These are phyloP conservation scores for Xyrichtys novacula DNA, from an alignment of 2,797 vertebrate genomes.

Conservation along the genomic window DNA sequence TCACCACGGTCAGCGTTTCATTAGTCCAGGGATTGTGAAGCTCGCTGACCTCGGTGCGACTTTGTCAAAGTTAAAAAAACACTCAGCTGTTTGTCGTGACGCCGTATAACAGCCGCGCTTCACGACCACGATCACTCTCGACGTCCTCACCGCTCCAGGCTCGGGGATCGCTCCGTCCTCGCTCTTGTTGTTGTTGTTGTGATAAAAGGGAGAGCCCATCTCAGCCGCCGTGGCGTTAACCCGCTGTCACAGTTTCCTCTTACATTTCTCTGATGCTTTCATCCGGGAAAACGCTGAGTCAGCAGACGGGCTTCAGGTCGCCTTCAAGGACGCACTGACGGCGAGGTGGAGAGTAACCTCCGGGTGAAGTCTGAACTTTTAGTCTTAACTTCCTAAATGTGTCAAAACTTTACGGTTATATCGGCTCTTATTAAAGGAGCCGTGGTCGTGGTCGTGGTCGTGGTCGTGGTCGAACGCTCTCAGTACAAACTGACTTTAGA, in stretches of 20 bases:
- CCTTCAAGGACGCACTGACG: conserved; percentile 15
- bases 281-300: conserved; percentile 8
- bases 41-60: conserved; percentile 6
- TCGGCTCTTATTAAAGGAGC: neutral
- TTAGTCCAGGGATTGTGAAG: neutral
- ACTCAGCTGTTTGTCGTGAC: neutral
- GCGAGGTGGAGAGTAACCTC: neutral
- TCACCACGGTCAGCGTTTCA: neutral
- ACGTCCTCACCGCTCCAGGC: neutral
- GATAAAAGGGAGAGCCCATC: neutral
- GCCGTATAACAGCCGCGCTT: neutral
- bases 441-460: too few species aligned
- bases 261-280: conserved; percentile 9
- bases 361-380: neutral
- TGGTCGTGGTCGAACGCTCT: too few species aligned
- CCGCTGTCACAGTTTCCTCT: conserved; percentile 3
- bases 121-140: conserved; percentile 2
- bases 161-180: conserved; percentile 1
- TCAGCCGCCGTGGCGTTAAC: neutral
- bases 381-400: neutral
- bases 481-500: too few species aligned
- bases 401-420: neutral
- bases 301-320: neutral
- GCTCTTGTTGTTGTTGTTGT: neutral
- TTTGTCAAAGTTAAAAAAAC: conserved; percentile 8